Conservation (phyloP, 2,113 vertebrate species). For the Oreochromis tanganicae region DNA sequence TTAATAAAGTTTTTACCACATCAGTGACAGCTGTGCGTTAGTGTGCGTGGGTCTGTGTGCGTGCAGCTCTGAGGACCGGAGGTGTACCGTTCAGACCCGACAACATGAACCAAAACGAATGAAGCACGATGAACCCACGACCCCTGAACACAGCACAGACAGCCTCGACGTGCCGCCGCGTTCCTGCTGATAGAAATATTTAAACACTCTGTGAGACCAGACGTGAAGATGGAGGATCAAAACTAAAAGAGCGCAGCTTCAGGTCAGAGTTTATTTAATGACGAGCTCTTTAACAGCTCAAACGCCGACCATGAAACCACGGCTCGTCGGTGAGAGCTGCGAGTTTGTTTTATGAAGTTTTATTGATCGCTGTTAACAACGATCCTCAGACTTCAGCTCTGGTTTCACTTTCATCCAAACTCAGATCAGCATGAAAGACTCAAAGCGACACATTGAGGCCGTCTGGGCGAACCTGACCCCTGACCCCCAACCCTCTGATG, state of each 20-base stretch:
- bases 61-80: not conserved
- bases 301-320: fast-evolving
- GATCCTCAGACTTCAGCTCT: not conserved
- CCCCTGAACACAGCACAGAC: not conserved
- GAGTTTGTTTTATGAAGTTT: not conserved
- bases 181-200: not conserved
- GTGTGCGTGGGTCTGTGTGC: not conserved
- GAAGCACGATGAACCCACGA: constrained; percentile 31
- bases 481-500: not conserved
- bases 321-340: fast-evolving
- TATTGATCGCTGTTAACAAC: not conserved
- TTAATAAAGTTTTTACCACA: not conserved
- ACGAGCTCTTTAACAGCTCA: not conserved
- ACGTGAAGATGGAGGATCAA: not conserved
- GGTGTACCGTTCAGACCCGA: constrained; percentile 25
- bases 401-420: not conserved
- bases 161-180: not conserved
- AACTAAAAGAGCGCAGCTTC: not conserved
- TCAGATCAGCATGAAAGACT: not conserved
- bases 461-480: not conserved
- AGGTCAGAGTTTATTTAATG: not conserved
- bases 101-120: constrained; percentile 24
- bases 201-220: not conserved
- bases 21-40: not conserved
- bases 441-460: constrained; percentile 23